A percentile compares a stretch with the other conserved stretches of the same genome.
These are phyloP conservation scores for Motacilla alba DNA, from an alignment of 2,113 vertebrate species.

Conservation along the genomic window DNA sequence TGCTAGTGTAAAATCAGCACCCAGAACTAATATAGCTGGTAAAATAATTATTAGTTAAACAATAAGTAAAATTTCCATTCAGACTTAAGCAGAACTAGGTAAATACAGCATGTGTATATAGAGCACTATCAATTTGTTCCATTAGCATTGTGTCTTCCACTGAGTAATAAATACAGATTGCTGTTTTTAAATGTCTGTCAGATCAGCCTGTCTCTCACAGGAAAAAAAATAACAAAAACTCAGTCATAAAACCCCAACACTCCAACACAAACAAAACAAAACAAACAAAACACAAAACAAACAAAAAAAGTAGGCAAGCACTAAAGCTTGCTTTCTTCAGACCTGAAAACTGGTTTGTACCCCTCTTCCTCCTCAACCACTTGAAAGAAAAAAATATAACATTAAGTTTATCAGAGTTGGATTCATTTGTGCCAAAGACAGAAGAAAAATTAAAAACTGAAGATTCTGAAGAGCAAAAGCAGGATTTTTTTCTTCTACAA, in stretches of 20 bases:
- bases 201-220: neutral
- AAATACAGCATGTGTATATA: neutral
- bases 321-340: neutral
- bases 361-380: neutral
- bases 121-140: neutral
- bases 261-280: neutral
- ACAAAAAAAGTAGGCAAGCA: neutral
- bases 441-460: neutral
- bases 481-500: neutral
- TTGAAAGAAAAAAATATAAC: neutral
- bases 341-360: neutral
- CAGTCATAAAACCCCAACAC: accelerated
- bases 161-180: neutral
- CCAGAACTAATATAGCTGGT: neutral
- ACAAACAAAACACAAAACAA: neutral
- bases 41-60: constrained; percentile 18
- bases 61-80: neutral
- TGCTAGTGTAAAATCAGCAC: neutral
- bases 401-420: neutral
- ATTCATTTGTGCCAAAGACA: neutral
- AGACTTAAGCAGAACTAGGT: neutral
- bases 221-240: neutral
- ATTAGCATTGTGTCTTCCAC: neutral
- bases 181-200: neutral
- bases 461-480: neutral